Conservation (phyloP, 2,113 vertebrate genomes). For the Numenius arquata region DNA sequence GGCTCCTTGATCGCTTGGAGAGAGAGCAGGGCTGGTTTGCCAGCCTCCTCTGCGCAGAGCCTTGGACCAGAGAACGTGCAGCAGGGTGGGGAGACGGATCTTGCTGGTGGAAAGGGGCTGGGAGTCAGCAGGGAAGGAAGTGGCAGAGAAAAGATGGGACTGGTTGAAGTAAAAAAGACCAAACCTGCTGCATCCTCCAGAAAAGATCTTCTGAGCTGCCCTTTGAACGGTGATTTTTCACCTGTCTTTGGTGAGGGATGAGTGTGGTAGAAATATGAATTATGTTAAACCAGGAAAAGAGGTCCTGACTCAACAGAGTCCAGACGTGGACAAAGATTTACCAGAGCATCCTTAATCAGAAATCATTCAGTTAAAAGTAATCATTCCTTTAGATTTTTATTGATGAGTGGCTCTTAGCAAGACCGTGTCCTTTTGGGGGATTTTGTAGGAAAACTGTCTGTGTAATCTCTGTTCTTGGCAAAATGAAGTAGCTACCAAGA, state of each 20-base stretch:
- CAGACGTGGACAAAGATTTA: background rate
- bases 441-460: background rate
- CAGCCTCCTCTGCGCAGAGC: background rate
- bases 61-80: background rate
- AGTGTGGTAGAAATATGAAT: background rate
- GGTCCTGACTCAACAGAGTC: background rate
- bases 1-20: background rate
- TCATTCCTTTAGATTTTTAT: background rate
- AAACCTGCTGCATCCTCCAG: background rate
- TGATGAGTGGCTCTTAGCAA: background rate
- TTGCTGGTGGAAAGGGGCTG: background rate
- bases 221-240: background rate
- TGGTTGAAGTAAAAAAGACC: background rate
- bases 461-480: background rate
- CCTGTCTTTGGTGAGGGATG: background rate
- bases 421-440: rapidly evolving
- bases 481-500: background rate
- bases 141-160: background rate
- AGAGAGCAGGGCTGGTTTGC: background rate
- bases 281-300: background rate
- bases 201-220: background rate
- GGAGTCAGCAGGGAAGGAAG: background rate
- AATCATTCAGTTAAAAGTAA: background rate
- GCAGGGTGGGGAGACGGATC: background rate
- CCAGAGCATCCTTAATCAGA: background rate